Evolutionary conservation across 2,113 vertebrate genomes (phyloP).

Genomic region (Rhinolophus ferrumequinum): DNA sequence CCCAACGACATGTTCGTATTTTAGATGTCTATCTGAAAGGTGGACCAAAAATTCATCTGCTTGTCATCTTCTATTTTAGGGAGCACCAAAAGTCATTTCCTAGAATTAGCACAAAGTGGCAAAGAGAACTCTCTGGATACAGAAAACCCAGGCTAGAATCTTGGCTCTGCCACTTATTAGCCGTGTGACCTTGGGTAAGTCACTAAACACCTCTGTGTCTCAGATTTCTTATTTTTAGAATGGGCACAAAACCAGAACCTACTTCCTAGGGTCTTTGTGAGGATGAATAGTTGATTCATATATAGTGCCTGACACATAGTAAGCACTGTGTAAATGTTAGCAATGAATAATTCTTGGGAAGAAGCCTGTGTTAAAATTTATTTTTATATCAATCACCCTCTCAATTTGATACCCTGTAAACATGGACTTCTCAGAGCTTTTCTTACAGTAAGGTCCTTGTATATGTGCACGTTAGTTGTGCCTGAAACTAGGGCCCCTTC

Average conservation of each 20-base stretch:
- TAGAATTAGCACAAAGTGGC: background rate
- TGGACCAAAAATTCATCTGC: background rate
- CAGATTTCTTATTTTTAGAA: background rate
- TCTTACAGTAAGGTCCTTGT: background rate
- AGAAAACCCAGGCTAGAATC: background rate
- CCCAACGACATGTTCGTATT: background rate
- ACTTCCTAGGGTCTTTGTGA: background rate
- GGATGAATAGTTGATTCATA: background rate
- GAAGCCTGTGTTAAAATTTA: background rate
- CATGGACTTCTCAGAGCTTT: background rate
- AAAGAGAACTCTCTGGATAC: background rate
- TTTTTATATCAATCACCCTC: background rate
- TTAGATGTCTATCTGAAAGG: background rate
- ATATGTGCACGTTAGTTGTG: background rate
- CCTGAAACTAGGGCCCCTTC: background rate
- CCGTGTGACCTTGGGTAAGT: background rate
- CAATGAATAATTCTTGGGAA: background rate
- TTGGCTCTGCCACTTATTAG: background rate
- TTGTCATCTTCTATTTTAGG: background rate
- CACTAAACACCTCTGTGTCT: background rate
- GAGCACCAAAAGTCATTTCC: background rate
- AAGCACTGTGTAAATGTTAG: background rate
- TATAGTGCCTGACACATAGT: background rate
- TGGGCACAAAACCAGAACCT: background rate
- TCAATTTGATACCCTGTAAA: background rate